Evolutionary conservation across 2,113 vertebrate species (phyloP), one percentile per base, ranked within the genome.

Genomic region (Tyrannus savana): DNA sequence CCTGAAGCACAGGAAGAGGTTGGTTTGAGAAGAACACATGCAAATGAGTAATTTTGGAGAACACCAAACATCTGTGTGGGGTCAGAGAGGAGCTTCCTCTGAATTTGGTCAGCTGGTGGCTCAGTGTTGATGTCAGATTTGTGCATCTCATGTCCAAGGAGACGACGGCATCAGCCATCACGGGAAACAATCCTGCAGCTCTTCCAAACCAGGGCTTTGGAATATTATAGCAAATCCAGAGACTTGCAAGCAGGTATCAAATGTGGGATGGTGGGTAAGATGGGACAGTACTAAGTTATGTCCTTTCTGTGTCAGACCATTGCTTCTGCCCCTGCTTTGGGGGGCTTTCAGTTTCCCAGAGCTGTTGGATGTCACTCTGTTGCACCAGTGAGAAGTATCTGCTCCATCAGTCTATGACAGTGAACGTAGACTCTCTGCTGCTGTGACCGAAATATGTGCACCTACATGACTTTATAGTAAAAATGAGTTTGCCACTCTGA

Each of bases 21-120:
- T 84, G 59, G 59, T 86, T 92, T 92, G 79, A 56, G 87, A 87
- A 91, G 88, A 93, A n/a, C 84, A 80, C 10, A 13, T 80, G 55
- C 41, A 84, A 95, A 92, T 8, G 8, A 74, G 72, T 80, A 74
- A 50, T 69, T 80, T 66, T 76, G 74, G 82, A 95, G 87, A 93
- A 82, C 81, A 81, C 53, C 59, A 75, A 78, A 87, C 16, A 9
- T 49, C 30, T 73, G 53, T 81, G 60, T 60, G 19, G 59, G 60
- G 37, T 82, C 53, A 21, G 46, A 39, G 60, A 84, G 68, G 68
- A 66, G 9, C 28, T 93, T 78, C 58, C 79, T 89, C 39, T 27
- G 12, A 37, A 33, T 78, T 42, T 55, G 46, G 16, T 86, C 46
- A 46, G 2, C 76, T 74, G n/a, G 6, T 80, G 50, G 30, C 73